Evolutionary conservation across 2,797 vertebrate species (phyloP), one percentile per base, ranked within the genome.

Genomic region (Xyrichtys novacula): DNA sequence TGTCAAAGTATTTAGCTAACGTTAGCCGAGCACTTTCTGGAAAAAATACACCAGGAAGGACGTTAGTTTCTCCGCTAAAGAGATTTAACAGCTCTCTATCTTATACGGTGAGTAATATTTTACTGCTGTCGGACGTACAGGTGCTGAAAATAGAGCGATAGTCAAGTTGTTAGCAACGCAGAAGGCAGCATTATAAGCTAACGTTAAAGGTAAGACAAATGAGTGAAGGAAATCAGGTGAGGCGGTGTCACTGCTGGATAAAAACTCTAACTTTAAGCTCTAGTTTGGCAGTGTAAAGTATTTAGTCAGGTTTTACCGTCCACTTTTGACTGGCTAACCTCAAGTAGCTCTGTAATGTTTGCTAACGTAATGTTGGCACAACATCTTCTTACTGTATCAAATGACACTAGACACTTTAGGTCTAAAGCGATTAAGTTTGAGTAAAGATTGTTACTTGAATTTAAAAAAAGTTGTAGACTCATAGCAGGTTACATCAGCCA

Each of bases 1-100:
- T 92, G 85, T 90, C 88, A 91, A 82, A 84, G 81, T 71, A 71
- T 84, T 81, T 71, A 83, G 85, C 74, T 81, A 83, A 70, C 36
- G 56, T 71, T 83, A 82, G 84, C 52, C 80, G 74, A 84, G 43
- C 22, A 9, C 14, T 36, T 49, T 69, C 2, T 32, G 29, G 6
- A 26, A 60, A 53, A 53, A 23, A 48, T 56, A 34, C 0, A 20
- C 8, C 6, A 16, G 2, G 28, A 57, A 48, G 68, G 31, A 6
- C 44, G 12, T 39, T 22, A 54, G 59, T 48, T 55, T 19, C 22
- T 58, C 1, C 7, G n/a, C 36, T 6, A 32, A 71, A 73, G 29
- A 11, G 12, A 15, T 14, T 16, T 19, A 48, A 26, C 2, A 47
- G 25, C 32, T 56, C n/a, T 60, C 6, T 39, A 9, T 1, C 1